Evolutionary conservation across 35 echinoderm and acorn worm genomes (phyloP), one percentile per base, ranked within the genome.

Genomic region (Hemicentrotus pulcherrimus): DNA sequence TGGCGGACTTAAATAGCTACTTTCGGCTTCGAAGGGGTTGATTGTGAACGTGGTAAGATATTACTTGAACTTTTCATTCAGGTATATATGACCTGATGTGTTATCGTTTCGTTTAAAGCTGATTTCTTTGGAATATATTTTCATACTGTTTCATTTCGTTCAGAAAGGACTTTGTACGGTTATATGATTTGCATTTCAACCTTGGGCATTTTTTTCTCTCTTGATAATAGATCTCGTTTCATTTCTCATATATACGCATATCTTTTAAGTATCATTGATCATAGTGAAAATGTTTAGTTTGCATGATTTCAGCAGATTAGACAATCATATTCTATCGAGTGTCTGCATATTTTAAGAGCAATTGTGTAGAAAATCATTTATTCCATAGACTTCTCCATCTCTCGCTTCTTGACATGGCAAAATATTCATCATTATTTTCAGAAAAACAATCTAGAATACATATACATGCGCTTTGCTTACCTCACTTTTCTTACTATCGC

Each of bases 31-130:
- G 4, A 28, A 22, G 94, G 94, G 52, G 10, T 46, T 28, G 50
- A 95, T 85, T 95, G 94, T 58, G 94, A 95, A 87, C 30, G 19
- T 47, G 94, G 95, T 96, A 94, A 71, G 91, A 32, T 15, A 71
- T 61, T n/a, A 15, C 32, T 31, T 28, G 33, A 19, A 31, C 46
- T 9, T 0, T 78, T 4, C 19, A 22, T n/a, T 7, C 65, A 4
- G 2, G 50, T 55, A 55, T 55, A 14, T 55, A 55, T 55, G 9
- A 10, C 13, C 35, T 10, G 5, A 55, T 55, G 10, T 2, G 0
- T 55, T 78, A 30, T 78, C 61, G 18, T 28, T 78, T 78, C 28
- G 19, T 28, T 78, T 28, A 2, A 78, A 78, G 1, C 4, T 78
- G 65, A n/a, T 4, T 28, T 78, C 15, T 78, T 78, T 78, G 4